These are phyloP conservation scores for Sclerodermus sp. DNA, from an alignment of 2,888 invertebrate species.

Conservation along the genomic window DNA sequence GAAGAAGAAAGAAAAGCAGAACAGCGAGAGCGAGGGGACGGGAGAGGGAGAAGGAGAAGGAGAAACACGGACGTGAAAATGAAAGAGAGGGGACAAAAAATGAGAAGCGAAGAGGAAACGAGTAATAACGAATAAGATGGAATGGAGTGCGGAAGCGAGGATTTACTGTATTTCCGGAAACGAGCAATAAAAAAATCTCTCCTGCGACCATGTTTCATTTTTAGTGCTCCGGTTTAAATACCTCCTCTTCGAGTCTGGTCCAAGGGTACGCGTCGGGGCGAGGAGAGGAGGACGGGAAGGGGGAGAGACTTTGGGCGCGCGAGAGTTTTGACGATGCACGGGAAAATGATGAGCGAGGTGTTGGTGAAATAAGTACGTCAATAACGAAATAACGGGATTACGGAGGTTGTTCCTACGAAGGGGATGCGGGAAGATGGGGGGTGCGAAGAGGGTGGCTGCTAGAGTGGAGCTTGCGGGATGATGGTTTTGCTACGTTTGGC, in stretches of 20 bases:
- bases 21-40: background rate
- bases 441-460: background rate
- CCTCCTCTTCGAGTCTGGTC: too few relatives aligned
- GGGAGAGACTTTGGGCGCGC: too few relatives aligned
- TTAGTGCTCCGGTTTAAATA: too few relatives aligned
- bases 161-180: conserved; percentile 1
- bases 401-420: too few relatives aligned
- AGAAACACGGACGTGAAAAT: too few relatives aligned
- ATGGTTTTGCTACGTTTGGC: conserved; percentile 16
- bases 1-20: background rate
- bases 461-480: background rate
- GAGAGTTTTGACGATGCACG: too few relatives aligned
- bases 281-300: background rate
- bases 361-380: background rate
- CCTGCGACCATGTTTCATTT: too few relatives aligned
- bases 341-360: too few relatives aligned
- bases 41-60: background rate
- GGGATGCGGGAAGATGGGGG: background rate
- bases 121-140: background rate
- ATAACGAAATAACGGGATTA: background rate
- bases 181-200: background rate
- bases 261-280: background rate
- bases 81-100: background rate
- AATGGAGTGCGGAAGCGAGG: background rate
- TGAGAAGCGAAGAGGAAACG: background rate